Percentiles rank a stretch among this genome's conserved stretches.
phyloP scores from a whole-genome alignment of 2,797 vertebrate species.

The Pempheris klunzingeri region DNA sequence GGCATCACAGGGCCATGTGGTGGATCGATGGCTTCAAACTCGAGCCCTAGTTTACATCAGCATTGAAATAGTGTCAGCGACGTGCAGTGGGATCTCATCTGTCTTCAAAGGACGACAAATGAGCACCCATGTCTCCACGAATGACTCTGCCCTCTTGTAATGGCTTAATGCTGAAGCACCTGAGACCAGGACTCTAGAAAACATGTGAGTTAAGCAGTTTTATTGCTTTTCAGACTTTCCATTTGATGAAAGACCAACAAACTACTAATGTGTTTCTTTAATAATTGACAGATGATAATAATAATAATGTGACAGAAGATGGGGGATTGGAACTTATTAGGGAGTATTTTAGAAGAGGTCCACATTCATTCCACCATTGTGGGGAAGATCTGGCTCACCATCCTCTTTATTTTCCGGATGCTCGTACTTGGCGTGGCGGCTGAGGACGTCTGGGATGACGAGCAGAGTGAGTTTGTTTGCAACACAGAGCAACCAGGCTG shows the following conservation, averaged over 20 bases:
- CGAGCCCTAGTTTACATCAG: constrained; percentile 74
- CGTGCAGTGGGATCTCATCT: constrained; percentile 30
- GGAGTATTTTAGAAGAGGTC: constrained; percentile 95
- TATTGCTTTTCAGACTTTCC: not conserved
- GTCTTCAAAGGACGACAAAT: constrained; percentile 31
- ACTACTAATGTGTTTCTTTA: not conserved
- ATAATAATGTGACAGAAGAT: constrained; percentile 89
- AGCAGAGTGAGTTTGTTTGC: constrained; percentile 95
- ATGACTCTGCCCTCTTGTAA: constrained; percentile 17
- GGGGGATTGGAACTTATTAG: constrained; percentile 97
- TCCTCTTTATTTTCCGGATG: constrained; percentile 97
- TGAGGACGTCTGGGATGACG: constrained; percentile 96
- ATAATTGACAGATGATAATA: constrained; percentile 70
- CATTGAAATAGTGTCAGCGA: constrained; percentile 60
- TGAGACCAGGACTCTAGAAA: constrained; percentile 34
- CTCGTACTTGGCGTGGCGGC: constrained; percentile 94
- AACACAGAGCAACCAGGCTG: constrained; percentile 97
- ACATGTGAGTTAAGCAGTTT: constrained; percentile 66
- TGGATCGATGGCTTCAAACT: constrained; percentile 83
- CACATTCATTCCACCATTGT: constrained; percentile 96
- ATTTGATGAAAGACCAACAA: constrained; percentile 4
- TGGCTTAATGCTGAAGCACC: constrained; percentile 22
- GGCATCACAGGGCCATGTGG: constrained; percentile 79
- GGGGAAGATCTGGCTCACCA: constrained; percentile 97
- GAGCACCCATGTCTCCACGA: constrained; percentile 22